These are phyloP conservation scores for Hystrix cristata DNA, from an alignment of 2,113 vertebrate species.

Conservation along the genomic window DNA sequence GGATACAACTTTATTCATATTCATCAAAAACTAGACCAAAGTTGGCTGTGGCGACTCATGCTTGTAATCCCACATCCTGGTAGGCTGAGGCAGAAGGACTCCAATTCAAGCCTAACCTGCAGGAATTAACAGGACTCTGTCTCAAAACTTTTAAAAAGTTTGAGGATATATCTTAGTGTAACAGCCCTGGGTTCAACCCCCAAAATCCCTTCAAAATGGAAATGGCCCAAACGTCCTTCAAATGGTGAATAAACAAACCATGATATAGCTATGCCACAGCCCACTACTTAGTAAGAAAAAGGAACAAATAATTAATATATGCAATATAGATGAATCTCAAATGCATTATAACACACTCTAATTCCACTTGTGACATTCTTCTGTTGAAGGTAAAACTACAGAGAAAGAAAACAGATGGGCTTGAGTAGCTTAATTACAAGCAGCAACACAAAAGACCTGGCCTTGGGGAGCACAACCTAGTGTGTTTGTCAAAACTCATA, in stretches of 20 bases:
- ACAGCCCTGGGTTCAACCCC: not conserved
- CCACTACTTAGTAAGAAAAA: not conserved
- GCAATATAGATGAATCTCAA: not conserved
- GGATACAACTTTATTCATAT: slow-evolving; percentile 1
- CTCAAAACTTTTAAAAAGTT: not conserved
- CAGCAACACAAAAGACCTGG: not conserved
- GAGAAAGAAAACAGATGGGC: not conserved
- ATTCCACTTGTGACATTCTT: slow-evolving; percentile 25
- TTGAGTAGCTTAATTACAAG: not conserved
- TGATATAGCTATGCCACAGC: not conserved
- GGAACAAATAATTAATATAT: not conserved
- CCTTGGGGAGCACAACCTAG: not conserved
- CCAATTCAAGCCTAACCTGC: not conserved
- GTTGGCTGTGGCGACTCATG: not conserved
- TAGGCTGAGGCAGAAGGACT: not conserved
- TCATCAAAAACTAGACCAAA: not conserved
- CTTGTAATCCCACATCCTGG: not conserved
- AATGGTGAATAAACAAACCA: not conserved
- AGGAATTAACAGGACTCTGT: not conserved
- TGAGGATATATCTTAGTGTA: not conserved
- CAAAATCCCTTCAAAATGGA: not conserved
- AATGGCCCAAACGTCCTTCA: slow-evolving; percentile 13
- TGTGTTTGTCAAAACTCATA: not conserved
- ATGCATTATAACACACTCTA: not conserved
- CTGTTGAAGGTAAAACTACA: slow-evolving; percentile 8